A percentile compares a stretch with the other conserved stretches of the same genome.
These are phyloP conservation scores for Caenorhabditis drosophilae DNA, from an alignment of 2,888 invertebrate species.

Conservation along the genomic window DNA sequence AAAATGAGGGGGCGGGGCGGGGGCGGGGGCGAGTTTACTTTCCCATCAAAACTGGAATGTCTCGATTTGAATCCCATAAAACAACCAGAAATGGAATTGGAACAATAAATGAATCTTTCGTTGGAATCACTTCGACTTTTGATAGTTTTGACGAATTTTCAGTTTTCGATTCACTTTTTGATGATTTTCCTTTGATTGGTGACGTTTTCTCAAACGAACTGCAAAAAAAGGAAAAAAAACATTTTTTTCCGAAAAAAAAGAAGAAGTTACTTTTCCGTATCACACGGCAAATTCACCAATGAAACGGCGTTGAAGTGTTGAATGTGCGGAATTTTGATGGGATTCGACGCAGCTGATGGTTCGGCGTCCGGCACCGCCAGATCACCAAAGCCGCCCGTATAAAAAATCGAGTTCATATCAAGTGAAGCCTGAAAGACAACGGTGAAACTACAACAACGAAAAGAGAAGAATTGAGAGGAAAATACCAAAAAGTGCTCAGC, in stretches of 20 bases:
- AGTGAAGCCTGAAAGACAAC: slow-evolving; percentile 7
- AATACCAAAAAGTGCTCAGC: slow-evolving; percentile 23
- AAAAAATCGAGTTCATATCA: slow-evolving; percentile 13
- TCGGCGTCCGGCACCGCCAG: slow-evolving; percentile 15
- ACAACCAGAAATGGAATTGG: slow-evolving; percentile 15
- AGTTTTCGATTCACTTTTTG: neutral
- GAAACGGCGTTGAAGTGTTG: slow-evolving; percentile 18
- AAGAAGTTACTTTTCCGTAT: neutral
- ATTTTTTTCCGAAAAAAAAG: too few species aligned
- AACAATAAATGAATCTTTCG: slow-evolving; percentile 1
- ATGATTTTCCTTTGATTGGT: neutral
- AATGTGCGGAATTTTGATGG: slow-evolving; percentile 16
- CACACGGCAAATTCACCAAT: slow-evolving; percentile 10
- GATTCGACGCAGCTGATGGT: slow-evolving; percentile 14
- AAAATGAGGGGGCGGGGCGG: too few species aligned
- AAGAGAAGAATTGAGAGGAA: neutral
- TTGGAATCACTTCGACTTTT: neutral
- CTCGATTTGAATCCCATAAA: slow-evolving; percentile 15
- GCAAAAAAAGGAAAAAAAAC: neutral
- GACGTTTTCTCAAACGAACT: too few species aligned
- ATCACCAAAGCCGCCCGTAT: slow-evolving; percentile 31
- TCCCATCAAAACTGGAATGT: slow-evolving; percentile 29
- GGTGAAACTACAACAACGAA: too few species aligned
- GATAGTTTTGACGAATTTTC: neutral
- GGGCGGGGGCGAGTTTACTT: too few species aligned